Percentiles rank a stretch among this genome's conserved stretches.
phyloP scores from a whole-genome alignment of 1,140 invertebrate genomes.

The Aricia agestis region DNA sequence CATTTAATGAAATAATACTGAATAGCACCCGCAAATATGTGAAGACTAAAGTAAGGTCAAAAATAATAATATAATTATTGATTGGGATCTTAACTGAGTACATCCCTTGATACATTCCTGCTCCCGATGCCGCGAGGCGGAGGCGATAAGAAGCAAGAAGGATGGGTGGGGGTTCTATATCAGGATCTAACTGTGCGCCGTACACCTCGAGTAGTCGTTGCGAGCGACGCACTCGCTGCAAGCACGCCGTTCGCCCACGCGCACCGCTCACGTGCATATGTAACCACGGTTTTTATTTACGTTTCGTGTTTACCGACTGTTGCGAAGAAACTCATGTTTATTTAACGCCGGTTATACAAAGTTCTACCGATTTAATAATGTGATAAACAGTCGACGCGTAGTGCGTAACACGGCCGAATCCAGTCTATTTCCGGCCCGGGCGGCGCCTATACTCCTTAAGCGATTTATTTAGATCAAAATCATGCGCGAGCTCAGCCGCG shows the following conservation, averaged over 20 bases:
- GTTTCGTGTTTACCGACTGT: conserved; percentile 6
- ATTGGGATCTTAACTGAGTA: not conserved
- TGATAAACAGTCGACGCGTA: not conserved
- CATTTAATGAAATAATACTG: no score
- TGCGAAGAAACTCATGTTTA: not conserved
- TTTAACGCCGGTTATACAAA: not conserved
- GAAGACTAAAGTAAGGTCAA: no score
- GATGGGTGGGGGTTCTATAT: conserved; percentile 6
- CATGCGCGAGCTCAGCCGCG: conserved; percentile 71
- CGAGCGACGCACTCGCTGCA: conserved; percentile 8
- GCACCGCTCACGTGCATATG: conserved; percentile 14
- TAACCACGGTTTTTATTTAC: conserved; percentile 12
- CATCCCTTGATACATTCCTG: not conserved
- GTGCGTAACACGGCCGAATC: conserved; percentile 42
- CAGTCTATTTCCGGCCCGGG: conserved; percentile 66
- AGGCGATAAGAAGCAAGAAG: conserved; percentile 1
- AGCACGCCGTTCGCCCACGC: not conserved
- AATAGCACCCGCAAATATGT: no score
- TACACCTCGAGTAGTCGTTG: not conserved
- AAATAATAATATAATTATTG: no score
- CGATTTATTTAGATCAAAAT: conserved; percentile 66
- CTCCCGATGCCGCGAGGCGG: not conserved
- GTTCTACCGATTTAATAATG: not conserved
- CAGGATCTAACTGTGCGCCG: conserved; percentile 2
- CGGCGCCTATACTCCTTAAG: conserved; percentile 59